These are phyloP conservation scores for Pluvialis apricaria DNA, from an alignment of 2,113 vertebrate genomes.

Conservation along the genomic window DNA sequence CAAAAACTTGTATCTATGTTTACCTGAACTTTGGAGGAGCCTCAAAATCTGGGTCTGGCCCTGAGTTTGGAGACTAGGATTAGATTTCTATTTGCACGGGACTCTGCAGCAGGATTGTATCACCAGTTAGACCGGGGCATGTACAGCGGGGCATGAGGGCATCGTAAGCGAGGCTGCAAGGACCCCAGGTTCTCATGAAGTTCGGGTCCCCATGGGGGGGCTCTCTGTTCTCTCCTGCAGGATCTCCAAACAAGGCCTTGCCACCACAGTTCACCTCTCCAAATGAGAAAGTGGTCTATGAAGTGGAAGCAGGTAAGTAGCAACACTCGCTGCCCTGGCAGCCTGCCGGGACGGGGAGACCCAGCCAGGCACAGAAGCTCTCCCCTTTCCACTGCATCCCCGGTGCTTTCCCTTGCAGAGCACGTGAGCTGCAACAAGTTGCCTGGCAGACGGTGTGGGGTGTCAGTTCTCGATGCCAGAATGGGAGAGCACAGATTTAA, in stretches of 20 bases:
- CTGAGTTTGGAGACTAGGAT: not conserved
- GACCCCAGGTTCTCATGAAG: not conserved
- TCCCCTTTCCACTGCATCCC: not conserved
- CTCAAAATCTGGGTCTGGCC: not conserved
- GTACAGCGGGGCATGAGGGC: rapidly evolving
- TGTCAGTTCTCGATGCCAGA: not conserved
- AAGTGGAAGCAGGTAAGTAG: conserved; percentile 72
- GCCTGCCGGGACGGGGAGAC: not conserved
- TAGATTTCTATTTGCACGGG: not conserved
- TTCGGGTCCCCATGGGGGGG: not conserved
- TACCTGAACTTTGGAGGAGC: not conserved
- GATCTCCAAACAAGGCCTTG: conserved; percentile 57
- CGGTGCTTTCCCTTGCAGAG: rapidly evolving
- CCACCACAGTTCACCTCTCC: conserved; percentile 69
- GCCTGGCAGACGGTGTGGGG: not conserved
- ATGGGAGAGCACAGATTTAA: not conserved
- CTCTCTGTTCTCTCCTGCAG: conserved; percentile 45
- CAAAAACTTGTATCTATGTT: not conserved
- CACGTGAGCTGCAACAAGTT: rapidly evolving
- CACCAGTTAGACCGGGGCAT: rapidly evolving
- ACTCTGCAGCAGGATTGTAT: not conserved
- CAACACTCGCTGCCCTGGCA: not conserved
- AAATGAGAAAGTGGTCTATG: conserved; percentile 65
- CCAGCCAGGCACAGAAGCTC: not conserved
- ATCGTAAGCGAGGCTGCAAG: not conserved